Conservation (phyloP, 1,140 invertebrate genomes). For the Drosophila lacertosa region DNA sequence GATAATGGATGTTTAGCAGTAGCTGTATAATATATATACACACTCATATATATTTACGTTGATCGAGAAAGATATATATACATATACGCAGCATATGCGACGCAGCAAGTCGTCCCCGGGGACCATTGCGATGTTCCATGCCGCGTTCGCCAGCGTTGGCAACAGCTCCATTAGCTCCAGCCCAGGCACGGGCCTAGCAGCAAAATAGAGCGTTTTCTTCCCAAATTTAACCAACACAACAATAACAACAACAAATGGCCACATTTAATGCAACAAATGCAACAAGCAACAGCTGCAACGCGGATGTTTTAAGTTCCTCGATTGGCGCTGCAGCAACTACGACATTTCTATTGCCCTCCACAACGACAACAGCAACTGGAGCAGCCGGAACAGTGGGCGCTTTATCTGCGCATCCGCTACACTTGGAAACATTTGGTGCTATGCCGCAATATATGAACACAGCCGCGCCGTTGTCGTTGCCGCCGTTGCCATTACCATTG, state of each 20-base stretch:
- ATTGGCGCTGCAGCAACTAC: constrained; percentile 51
- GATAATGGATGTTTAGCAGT: constrained; percentile 70
- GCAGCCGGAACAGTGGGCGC: constrained; percentile 33
- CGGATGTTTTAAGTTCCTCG: constrained; percentile 72
- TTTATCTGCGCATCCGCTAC: constrained; percentile 44
- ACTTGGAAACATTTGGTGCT: constrained; percentile 51
- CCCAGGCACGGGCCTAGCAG: constrained; percentile 7
- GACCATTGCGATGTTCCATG: constrained; percentile 38
- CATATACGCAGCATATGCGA: constrained; percentile 42
- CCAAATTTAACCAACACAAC: constrained; percentile 28
- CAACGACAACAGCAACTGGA: constrained; percentile 41
- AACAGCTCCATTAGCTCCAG: constrained; percentile 15
- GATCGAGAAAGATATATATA: constrained; percentile 40
- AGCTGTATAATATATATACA: constrained; percentile 33
- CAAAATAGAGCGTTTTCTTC: constrained; percentile 1
- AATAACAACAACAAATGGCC: constrained; percentile 63
- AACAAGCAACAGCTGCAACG: constrained; percentile 56
- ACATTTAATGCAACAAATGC: constrained; percentile 66
- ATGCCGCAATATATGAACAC: constrained; percentile 57
- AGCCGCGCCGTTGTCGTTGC: constrained; percentile 19
- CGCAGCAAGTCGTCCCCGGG: constrained; percentile 40
- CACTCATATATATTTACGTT: constrained; percentile 41
- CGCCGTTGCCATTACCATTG: constrained; percentile 28
- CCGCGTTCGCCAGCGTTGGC: constrained; percentile 9
- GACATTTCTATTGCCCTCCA: constrained; percentile 71